Evolutionary conservation across 2,113 vertebrate genomes (phyloP).

Genomic region (Triplophysa siluroides): DNA sequence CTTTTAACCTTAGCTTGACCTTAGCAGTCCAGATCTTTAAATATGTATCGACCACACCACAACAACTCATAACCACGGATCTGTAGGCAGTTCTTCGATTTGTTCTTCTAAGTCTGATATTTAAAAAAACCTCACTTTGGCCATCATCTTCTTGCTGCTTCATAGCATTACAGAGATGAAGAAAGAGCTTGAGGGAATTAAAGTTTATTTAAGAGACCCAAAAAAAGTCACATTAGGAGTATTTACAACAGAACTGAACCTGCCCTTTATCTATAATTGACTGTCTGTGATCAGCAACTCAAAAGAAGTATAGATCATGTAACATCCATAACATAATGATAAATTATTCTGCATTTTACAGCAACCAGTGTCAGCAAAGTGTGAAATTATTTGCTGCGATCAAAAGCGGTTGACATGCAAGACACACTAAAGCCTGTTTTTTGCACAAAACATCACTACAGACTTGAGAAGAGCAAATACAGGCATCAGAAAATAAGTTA

Average conservation of each 20-base stretch:
- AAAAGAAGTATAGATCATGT: background rate
- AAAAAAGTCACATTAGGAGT: constrained; percentile 2
- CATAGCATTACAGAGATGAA: too few relatives aligned
- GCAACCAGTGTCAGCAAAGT: too few relatives aligned
- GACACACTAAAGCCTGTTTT: background rate
- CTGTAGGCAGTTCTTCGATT: too few relatives aligned
- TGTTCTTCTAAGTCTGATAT: too few relatives aligned
- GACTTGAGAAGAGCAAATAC: background rate
- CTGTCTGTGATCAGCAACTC: background rate
- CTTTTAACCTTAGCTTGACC: too few relatives aligned
- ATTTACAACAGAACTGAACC: background rate
- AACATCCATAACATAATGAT: background rate
- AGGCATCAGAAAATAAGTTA: constrained; percentile 11
- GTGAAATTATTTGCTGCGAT: background rate
- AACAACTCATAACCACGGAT: too few relatives aligned
- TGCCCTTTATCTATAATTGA: constrained; percentile 2
- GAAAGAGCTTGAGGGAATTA: background rate
- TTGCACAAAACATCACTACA: background rate
- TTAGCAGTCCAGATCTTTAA: too few relatives aligned
- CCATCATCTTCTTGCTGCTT: too few relatives aligned
- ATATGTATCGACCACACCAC: too few relatives aligned
- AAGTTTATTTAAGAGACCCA: constrained; percentile 1
- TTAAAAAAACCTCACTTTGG: too few relatives aligned
- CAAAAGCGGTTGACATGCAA: background rate
- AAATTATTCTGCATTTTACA: too few relatives aligned